These are phyloP conservation scores for Invenusta paracnida DNA, from an alignment of 2,888 invertebrate genomes.

Conservation along the genomic window DNA sequence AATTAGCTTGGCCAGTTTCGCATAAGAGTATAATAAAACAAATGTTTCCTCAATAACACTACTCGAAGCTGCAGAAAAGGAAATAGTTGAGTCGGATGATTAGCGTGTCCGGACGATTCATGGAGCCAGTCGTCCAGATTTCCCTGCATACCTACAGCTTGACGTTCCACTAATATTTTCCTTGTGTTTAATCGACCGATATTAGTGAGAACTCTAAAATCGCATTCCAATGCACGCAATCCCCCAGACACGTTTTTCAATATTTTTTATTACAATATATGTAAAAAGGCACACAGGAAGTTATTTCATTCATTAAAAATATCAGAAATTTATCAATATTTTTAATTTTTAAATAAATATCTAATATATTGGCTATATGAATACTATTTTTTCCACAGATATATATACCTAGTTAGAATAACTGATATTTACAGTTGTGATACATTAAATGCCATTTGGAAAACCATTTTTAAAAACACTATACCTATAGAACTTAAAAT, in stretches of 20 bases:
- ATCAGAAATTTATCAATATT: too few relatives aligned
- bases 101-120: neutral
- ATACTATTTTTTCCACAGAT: too few relatives aligned
- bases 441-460: too few relatives aligned
- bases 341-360: neutral
- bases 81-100: neutral
- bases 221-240: conserved; percentile 4
- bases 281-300: too few relatives aligned
- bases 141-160: too few relatives aligned
- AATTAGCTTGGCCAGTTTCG: neutral
- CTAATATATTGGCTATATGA: neutral
- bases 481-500: too few relatives aligned
- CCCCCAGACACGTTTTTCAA: too few relatives aligned
- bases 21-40: neutral
- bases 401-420: too few relatives aligned
- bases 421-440: too few relatives aligned
- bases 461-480: too few relatives aligned
- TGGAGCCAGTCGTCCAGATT: too few relatives aligned
- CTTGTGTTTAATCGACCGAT: conserved; percentile 6
- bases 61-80: neutral
- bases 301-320: too few relatives aligned
- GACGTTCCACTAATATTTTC: conserved; percentile 6
- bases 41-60: neutral
- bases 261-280: neutral
- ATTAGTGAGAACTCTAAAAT: neutral